Evolutionary conservation across 2,113 vertebrate genomes (phyloP).

Genomic region (Corythaeola cristata): DNA sequence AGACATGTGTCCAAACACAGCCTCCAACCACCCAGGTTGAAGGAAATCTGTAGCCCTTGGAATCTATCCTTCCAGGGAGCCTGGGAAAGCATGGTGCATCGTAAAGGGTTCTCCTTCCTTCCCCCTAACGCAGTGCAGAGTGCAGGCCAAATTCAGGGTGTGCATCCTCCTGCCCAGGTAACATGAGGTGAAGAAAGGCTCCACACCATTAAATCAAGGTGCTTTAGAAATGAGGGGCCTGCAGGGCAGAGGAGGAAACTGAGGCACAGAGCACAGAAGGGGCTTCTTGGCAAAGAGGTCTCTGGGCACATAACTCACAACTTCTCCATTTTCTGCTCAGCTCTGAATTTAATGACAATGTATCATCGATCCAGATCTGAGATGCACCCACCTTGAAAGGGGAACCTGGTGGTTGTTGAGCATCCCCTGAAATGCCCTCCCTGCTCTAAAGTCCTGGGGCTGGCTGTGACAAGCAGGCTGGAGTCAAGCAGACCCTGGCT

Average conservation of each 20-base stretch:
- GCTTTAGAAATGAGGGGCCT: not conserved
- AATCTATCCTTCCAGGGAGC: not conserved
- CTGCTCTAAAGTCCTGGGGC: not conserved
- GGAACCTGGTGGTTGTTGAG: not conserved
- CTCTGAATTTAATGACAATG: not conserved
- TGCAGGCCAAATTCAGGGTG: not conserved
- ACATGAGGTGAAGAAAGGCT: not conserved
- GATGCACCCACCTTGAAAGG: rapidly evolving
- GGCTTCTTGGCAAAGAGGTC: not conserved
- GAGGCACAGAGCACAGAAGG: not conserved
- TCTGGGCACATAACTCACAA: not conserved
- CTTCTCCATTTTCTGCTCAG: not conserved
- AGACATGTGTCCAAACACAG: rapidly evolving
- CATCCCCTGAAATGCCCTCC: not conserved
- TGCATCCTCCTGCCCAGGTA: not conserved
- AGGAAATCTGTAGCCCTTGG: not conserved
- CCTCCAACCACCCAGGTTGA: not conserved
- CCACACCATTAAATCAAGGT: not conserved
- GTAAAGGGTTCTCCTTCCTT: not conserved
- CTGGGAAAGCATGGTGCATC: not conserved
- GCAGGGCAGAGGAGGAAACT: not conserved
- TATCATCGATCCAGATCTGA: not conserved
- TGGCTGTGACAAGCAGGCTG: not conserved
- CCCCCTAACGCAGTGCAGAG: rapidly evolving
- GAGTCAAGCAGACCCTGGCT: not conserved